Evolutionary conservation across 2,797 vertebrate genomes (phyloP).

Genomic region (Lithobates pipiens): DNA sequence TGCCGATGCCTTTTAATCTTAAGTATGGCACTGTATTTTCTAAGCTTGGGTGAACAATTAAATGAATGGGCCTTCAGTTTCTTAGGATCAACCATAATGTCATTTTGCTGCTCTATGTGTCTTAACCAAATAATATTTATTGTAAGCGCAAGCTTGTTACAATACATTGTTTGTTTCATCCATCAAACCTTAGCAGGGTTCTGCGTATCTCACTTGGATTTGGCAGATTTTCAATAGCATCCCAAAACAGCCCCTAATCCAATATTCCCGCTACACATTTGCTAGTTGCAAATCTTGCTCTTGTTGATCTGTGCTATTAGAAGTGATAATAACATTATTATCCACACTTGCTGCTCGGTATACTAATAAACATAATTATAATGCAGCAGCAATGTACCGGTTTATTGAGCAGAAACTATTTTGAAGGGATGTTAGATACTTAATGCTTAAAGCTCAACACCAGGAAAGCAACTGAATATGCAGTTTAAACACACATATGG

Average conservation of each 20-base stretch:
- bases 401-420: neutral
- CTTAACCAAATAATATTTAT: slow-evolving; percentile 37
- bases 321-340: slow-evolving; percentile 11
- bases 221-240: slow-evolving; percentile 39
- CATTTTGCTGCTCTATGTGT: slow-evolving; percentile 23
- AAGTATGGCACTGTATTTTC: neutral
- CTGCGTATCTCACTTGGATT: slow-evolving; percentile 7
- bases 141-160: slow-evolving; percentile 43
- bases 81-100: slow-evolving; percentile 31
- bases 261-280: slow-evolving; percentile 34
- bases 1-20: slow-evolving; percentile 2
- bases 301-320: slow-evolving; percentile 3
- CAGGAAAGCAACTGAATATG: neutral
- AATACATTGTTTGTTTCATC: slow-evolving; percentile 45
- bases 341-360: neutral
- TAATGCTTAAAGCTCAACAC: neutral
- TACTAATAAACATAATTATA: neutral
- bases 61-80: neutral
- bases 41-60: slow-evolving; percentile 3
- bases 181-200: slow-evolving; percentile 40
- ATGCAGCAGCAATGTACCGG: neutral
- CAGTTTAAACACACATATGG: too few relatives aligned
- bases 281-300: neutral
- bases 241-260: slow-evolving; percentile 21
- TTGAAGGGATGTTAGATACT: neutral